Conservation (phyloP, 2,888 invertebrate genomes). For the Eucriotettix oculatus region DNA sequence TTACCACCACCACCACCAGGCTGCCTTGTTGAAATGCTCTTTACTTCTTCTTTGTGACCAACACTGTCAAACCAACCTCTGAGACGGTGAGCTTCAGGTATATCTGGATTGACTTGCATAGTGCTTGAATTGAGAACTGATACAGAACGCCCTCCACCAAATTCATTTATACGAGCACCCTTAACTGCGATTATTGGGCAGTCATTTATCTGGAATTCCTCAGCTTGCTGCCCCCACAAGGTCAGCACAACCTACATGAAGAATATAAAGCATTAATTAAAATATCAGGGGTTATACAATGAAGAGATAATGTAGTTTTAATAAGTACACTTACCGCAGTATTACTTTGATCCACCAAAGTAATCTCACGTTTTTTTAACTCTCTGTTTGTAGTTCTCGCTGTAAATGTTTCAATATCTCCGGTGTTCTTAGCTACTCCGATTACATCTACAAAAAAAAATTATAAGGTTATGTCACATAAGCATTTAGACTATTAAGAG, state of each 20-base stretch:
- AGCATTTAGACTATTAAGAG: no score
- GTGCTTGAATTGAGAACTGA: constrained; percentile 36
- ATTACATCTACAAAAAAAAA: constrained; percentile 52
- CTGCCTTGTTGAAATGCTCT: constrained; percentile 41
- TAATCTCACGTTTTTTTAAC: constrained; percentile 75
- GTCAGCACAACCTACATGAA: constrained; percentile 51
- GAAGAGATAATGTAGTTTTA: no score
- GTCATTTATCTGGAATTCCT: constrained; percentile 56
- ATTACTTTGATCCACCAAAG: constrained; percentile 69
- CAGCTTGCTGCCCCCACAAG: constrained; percentile 82
- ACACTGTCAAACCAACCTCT: constrained; percentile 84
- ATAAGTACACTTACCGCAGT: constrained; percentile 36
- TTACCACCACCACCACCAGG: constrained; percentile 12
- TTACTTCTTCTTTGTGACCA: constrained; percentile 42
- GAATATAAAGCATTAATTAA: not conserved
- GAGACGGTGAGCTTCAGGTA: constrained; percentile 67
- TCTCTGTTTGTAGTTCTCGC: constrained; percentile 63
- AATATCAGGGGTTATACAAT: no score
- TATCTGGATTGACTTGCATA: constrained; percentile 73
- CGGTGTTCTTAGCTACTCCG: constrained; percentile 62
- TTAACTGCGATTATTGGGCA: constrained; percentile 78
- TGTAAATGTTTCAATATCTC: constrained; percentile 55
- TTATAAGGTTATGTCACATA: not conserved
- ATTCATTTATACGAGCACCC: constrained; percentile 72
- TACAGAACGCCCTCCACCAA: constrained; percentile 61